phyloP scores from a whole-genome alignment of 1,140 invertebrate genomes.

The Platyura marginata region DNA sequence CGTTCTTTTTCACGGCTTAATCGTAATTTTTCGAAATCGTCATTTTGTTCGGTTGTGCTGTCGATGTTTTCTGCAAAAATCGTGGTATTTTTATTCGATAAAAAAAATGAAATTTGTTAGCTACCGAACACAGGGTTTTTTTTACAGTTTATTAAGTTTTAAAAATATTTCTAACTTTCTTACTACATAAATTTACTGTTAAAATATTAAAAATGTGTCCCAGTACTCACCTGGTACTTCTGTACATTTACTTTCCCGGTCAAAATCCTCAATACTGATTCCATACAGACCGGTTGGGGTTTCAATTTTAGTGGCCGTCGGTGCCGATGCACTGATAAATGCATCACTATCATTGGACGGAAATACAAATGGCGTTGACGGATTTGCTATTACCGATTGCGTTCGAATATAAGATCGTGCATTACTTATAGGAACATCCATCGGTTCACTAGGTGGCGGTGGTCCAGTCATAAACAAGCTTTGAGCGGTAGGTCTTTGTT shows the following conservation, averaged over 20 bases:
- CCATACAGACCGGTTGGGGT: too few relatives aligned
- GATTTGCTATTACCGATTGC: slow-evolving; percentile 13
- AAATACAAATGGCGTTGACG: slow-evolving; percentile 9
- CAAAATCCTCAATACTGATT: not conserved
- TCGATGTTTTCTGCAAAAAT: too few relatives aligned
- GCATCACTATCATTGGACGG: slow-evolving; percentile 17
- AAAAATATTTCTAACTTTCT: too few relatives aligned
- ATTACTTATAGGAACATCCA: slow-evolving; percentile 21
- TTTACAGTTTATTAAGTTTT: too few relatives aligned
- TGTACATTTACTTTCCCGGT: not conserved
- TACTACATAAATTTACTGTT: too few relatives aligned
- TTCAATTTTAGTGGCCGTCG: slow-evolving; percentile 2
- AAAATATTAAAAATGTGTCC: not conserved
- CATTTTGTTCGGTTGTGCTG: slow-evolving; percentile 8
- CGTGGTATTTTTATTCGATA: too few relatives aligned
- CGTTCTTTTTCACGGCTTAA: slow-evolving; percentile 27
- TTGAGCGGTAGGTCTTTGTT: slow-evolving; percentile 33
- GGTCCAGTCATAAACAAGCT: slow-evolving; percentile 31
- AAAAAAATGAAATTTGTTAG: too few relatives aligned
- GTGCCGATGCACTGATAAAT: slow-evolving; percentile 17
- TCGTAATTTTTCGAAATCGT: slow-evolving; percentile 34
- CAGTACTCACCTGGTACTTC: not conserved
- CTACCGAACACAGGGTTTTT: too few relatives aligned
- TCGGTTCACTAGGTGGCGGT: slow-evolving; percentile 16
- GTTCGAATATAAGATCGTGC: slow-evolving; percentile 12